phyloP scores from a whole-genome alignment of 2,113 vertebrate species.

The Leiothrix lutea region DNA sequence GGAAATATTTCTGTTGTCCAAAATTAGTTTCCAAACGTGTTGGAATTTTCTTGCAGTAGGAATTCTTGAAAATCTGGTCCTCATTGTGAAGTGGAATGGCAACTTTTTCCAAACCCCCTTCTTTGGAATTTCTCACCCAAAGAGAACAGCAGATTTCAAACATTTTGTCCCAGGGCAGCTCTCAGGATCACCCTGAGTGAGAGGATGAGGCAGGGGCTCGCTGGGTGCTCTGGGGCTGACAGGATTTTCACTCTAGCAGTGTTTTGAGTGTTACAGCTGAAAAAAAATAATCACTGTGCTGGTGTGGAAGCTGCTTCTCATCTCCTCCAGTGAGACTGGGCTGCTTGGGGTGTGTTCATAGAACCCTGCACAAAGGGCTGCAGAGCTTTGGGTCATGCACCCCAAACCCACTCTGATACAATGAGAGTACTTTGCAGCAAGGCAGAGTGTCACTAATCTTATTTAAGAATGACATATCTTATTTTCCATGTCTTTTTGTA shows the following conservation, averaged over 20 bases:
- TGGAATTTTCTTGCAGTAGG: constrained; percentile 37
- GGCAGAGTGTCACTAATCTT: background rate
- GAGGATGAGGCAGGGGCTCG: fast-evolving
- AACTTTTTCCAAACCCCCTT: background rate
- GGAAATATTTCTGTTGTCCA: constrained; percentile 38
- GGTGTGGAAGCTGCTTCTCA: background rate
- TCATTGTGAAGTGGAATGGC: constrained; percentile 6
- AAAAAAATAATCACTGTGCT: background rate
- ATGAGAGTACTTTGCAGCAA: background rate
- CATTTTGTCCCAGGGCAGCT: background rate
- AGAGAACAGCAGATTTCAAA: background rate
- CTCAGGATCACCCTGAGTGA: background rate
- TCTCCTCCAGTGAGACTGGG: background rate
- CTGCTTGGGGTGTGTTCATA: background rate
- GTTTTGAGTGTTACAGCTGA: background rate
- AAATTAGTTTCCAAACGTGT: constrained; percentile 39
- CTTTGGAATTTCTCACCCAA: background rate
- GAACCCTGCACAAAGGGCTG: background rate
- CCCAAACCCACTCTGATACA: background rate
- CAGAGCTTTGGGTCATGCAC: background rate
- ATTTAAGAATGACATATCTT: constrained; percentile 35
- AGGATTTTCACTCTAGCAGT: background rate
- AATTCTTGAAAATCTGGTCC: constrained; percentile 53
- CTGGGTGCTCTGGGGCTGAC: background rate
- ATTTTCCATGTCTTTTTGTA: constrained; percentile 44